A percentile compares a stretch with the other conserved stretches of the same genome.
Conservation (phyloP, 2,113 vertebrate species). For the Martes martes region DNA sequence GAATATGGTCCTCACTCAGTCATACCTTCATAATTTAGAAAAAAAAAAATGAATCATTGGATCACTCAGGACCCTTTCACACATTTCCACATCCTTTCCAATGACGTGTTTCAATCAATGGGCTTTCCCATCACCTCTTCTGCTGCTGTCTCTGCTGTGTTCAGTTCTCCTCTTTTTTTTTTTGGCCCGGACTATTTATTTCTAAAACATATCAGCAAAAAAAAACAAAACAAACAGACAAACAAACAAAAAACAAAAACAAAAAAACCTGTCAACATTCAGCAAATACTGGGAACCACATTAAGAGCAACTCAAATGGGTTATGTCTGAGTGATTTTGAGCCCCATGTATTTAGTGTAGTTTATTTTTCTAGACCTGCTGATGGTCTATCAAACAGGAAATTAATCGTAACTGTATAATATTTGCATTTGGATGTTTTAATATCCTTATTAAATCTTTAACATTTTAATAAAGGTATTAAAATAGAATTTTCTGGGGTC, state of each 20-base stretch:
- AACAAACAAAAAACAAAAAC: too few relatives aligned
- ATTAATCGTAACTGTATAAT: neutral
- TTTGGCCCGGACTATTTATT: neutral
- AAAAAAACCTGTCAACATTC: neutral
- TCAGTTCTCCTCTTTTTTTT: neutral
- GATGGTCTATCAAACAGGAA: neutral
- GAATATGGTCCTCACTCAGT: neutral
- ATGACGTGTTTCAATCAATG: accelerated
- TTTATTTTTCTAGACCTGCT: neutral
- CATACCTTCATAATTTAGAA: neutral
- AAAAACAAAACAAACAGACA: too few relatives aligned
- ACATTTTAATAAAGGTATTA: neutral
- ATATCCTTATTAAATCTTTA: neutral
- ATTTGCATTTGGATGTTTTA: neutral
- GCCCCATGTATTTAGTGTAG: neutral
- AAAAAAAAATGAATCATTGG: neutral
- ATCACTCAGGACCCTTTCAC: neutral
- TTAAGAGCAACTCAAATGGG: neutral
- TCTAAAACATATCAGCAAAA: neutral
- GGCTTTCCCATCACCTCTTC: too few relatives aligned
- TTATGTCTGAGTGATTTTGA: neutral
- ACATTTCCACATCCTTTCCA: neutral
- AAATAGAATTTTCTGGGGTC: neutral
- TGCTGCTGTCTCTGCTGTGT: neutral
- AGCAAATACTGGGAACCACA: neutral